Conservation (phyloP, 2,113 vertebrate genomes). For the Speoplatyrhinus poulsoni region DNA sequence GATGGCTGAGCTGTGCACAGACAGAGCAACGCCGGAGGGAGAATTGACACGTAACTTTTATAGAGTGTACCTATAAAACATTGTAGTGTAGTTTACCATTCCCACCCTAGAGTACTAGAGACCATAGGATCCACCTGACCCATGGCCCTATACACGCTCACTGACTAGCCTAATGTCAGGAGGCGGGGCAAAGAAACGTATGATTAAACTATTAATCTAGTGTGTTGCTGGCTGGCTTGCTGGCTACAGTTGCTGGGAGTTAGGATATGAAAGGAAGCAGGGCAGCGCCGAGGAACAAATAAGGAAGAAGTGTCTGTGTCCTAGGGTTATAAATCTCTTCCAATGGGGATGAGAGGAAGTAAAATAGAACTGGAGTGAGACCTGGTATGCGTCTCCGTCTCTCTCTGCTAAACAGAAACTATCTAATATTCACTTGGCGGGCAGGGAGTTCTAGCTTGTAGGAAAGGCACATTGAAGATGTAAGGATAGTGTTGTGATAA, state of each 20-base stretch:
- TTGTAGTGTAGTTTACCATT: no score
- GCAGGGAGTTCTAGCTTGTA: neutral
- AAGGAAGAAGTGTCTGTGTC: slow-evolving; percentile 35
- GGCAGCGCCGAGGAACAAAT: slow-evolving; percentile 36
- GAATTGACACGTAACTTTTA: no score
- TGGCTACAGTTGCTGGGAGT: slow-evolving; percentile 5
- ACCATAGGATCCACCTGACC: no score
- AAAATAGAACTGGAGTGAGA: neutral
- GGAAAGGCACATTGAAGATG: neutral
- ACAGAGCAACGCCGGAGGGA: no score
- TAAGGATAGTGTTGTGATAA: neutral
- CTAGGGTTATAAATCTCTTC: neutral
- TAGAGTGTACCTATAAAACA: no score
- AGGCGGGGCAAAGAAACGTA: neutral
- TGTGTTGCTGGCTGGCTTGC: slow-evolving; percentile 16
- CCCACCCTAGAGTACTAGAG: no score
- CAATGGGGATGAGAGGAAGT: neutral
- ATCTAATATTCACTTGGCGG: neutral
- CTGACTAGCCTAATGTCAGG: neutral
- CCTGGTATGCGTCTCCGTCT: neutral
- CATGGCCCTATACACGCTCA: no score
- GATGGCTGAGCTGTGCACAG: no score
- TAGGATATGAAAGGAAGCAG: slow-evolving; percentile 34
- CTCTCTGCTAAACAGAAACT: neutral
- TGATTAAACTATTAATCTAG: neutral